Evolutionary conservation across 2,113 vertebrate species (phyloP).

Genomic region (Misgurnus anguillicaudatus): DNA sequence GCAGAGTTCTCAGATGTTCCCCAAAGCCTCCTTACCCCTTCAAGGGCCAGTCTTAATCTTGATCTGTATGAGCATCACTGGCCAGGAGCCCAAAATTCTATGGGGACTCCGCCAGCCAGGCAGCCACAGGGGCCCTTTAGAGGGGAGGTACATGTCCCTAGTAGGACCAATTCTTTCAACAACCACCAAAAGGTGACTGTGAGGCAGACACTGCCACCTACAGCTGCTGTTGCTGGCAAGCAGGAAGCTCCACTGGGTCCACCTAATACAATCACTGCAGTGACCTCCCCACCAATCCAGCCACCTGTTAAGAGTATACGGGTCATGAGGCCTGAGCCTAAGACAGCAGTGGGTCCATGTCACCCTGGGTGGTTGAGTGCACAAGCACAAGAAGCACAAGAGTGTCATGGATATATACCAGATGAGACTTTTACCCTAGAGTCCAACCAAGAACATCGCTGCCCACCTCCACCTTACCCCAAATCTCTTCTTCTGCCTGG

Average conservation of each 20-base stretch:
- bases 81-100: slow-evolving; percentile 78
- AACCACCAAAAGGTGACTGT: slow-evolving; percentile 82
- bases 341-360: slow-evolving; percentile 94
- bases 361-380: slow-evolving; percentile 90
- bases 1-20: slow-evolving; percentile 85
- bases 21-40: slow-evolving; percentile 81
- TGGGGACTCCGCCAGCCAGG: slow-evolving; percentile 76
- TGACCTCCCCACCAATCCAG: slow-evolving; percentile 92
- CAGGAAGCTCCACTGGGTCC: slow-evolving; percentile 79
- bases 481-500: slow-evolving; percentile 83
- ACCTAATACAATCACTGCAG: slow-evolving; percentile 91
- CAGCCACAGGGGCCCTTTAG: slow-evolving; percentile 83
- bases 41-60: slow-evolving; percentile 89
- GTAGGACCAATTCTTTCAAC: slow-evolving; percentile 93
- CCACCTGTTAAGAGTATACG: slow-evolving; percentile 95
- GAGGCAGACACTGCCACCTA: slow-evolving; percentile 74
- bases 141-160: slow-evolving; percentile 82
- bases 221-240: slow-evolving; percentile 68
- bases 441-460: slow-evolving; percentile 81
- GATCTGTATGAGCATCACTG: slow-evolving; percentile 90
- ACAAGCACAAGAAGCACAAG: slow-evolving; percentile 75
- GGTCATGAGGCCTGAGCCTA: slow-evolving; percentile 93
- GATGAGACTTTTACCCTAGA: slow-evolving; percentile 80
- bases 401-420: slow-evolving; percentile 78
- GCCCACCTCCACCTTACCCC: slow-evolving; percentile 92